phyloP scores from a whole-genome alignment of 1,140 invertebrate species.

The Cardiocondyla obscurior region DNA sequence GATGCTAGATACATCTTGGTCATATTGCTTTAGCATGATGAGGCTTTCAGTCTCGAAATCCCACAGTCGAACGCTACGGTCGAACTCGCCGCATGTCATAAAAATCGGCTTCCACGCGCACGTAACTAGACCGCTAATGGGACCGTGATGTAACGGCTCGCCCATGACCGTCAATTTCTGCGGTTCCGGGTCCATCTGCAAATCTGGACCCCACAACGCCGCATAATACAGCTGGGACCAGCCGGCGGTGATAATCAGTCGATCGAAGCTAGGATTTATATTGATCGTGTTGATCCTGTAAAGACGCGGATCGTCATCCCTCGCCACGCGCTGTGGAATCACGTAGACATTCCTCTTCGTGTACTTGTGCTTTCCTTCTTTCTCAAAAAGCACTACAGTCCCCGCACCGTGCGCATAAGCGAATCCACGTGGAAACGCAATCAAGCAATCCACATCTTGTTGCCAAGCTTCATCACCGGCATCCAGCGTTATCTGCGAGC shows the following conservation, averaged over 20 bases:
- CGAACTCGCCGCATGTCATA: conserved; percentile 91
- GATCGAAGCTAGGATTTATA: conserved; percentile 85
- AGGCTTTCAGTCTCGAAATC: conserved; percentile 92
- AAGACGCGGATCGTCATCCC: conserved; percentile 73
- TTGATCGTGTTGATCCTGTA: conserved; percentile 85
- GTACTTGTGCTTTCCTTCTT: conserved; percentile 86
- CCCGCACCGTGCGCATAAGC: conserved; percentile 85
- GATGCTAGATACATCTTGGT: conserved; percentile 91
- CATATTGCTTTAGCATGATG: conserved; percentile 92
- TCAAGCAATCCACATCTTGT: conserved; percentile 83
- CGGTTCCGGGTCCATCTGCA: conserved; percentile 76
- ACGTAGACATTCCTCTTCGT: conserved; percentile 86
- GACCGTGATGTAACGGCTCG: conserved; percentile 91
- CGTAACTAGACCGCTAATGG: conserved; percentile 90
- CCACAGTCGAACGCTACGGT: conserved; percentile 94
- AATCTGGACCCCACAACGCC: conserved; percentile 85
- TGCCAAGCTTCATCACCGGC: conserved; percentile 66
- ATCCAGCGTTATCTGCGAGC: conserved; percentile 71
- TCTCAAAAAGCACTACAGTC: conserved; percentile 88
- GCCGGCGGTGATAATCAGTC: conserved; percentile 86
- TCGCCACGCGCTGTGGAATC: conserved; percentile 83
- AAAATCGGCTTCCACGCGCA: conserved; percentile 95
- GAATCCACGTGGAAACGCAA: conserved; percentile 86
- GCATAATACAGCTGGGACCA: conserved; percentile 87
- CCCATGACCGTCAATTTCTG: conserved; percentile 85